phyloP scores from a whole-genome alignment of 2,113 vertebrate genomes.

The Hydropotes inermis region DNA sequence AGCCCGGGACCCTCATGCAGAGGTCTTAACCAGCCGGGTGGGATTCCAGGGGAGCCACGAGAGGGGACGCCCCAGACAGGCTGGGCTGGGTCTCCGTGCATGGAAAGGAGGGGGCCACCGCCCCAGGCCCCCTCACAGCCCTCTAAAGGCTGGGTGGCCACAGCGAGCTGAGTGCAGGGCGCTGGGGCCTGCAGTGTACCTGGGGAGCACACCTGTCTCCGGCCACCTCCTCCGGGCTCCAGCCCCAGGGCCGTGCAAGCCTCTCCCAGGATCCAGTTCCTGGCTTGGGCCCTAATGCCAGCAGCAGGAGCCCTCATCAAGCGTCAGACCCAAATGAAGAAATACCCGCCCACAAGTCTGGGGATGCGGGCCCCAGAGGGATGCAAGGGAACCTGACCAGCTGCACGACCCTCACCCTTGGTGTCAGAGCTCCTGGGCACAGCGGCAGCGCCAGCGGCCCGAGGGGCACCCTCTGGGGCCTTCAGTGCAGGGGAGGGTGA shows the following conservation, averaged over 20 bases:
- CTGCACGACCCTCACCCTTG: rapidly evolving
- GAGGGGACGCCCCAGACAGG: not conserved
- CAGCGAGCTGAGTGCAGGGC: rapidly evolving
- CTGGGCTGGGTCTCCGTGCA: not conserved
- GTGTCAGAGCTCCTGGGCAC: not conserved
- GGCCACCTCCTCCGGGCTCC: not conserved
- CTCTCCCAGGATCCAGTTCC: not conserved
- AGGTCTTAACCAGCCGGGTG: not conserved
- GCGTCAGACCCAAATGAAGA: slow-evolving; percentile 32
- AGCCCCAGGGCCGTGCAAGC: not conserved
- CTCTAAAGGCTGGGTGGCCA: not conserved
- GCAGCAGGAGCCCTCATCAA: not conserved
- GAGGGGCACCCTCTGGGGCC: not conserved
- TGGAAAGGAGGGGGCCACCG: not conserved
- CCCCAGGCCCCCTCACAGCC: not conserved
- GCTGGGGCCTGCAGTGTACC: not conserved
- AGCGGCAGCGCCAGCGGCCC: not conserved
- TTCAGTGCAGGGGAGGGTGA: not conserved
- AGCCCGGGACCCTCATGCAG: not conserved
- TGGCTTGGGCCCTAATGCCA: not conserved
- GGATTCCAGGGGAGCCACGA: not conserved
- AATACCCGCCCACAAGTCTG: not conserved
- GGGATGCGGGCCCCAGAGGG: not conserved
- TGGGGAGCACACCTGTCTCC: not conserved
- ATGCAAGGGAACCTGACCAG: not conserved